Conservation (phyloP, 2,888 invertebrate genomes). For the Drosophila melanosoma region DNA sequence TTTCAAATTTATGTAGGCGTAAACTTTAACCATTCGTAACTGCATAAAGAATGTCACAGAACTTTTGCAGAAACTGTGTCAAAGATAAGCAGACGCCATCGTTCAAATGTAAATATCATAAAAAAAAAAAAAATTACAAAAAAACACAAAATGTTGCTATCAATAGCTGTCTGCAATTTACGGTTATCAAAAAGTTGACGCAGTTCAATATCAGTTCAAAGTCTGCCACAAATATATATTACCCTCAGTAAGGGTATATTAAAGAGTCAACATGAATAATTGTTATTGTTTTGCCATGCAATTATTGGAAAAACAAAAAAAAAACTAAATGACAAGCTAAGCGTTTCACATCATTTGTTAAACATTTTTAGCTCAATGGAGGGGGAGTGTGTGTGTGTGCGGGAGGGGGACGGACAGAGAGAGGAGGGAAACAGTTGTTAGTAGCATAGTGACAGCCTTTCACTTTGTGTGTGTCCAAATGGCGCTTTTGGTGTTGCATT, state of each 20-base stretch:
- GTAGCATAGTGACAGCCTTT: constrained; percentile 71
- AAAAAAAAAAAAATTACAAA: constrained; percentile 11
- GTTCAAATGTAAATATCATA: constrained; percentile 36
- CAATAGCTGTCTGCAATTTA: constrained; percentile 68
- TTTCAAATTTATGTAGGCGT: constrained; percentile 14
- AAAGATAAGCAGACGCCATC: constrained; percentile 60
- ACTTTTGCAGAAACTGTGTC: constrained; percentile 61
- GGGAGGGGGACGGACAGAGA: background rate
- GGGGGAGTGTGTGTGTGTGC: background rate
- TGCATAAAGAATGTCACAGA: constrained; percentile 18
- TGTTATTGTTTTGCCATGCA: constrained; percentile 33
- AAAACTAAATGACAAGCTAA: constrained; percentile 69
- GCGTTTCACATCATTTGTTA: constrained; percentile 71
- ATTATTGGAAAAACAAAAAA: constrained; percentile 38
- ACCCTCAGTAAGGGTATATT: background rate
- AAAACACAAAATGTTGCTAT: constrained; percentile 39
- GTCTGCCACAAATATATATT: background rate
- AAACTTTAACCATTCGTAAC: constrained; percentile 27
- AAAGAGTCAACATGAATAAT: constrained; percentile 25
- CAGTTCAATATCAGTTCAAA: background rate
- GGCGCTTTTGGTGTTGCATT: constrained; percentile 75
- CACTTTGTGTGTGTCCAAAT: constrained; percentile 62
- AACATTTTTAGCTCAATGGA: constrained; percentile 20
- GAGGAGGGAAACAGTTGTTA: constrained; percentile 11
- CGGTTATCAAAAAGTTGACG: background rate